These are phyloP conservation scores for Drosophila prolongata DNA, from an alignment of 2,888 invertebrate species.

Conservation along the genomic window DNA sequence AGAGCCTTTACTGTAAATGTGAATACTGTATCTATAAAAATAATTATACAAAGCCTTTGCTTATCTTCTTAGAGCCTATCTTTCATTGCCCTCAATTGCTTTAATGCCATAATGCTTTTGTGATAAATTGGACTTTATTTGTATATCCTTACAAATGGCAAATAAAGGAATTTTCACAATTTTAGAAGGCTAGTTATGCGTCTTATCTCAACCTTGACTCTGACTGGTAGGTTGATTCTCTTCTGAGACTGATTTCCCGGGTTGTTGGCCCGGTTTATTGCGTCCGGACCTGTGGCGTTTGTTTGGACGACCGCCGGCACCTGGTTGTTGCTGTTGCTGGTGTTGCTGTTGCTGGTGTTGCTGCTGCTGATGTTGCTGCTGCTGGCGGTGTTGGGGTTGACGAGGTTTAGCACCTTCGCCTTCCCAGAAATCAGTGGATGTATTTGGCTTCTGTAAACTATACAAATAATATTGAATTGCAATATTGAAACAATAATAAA, in stretches of 20 bases:
- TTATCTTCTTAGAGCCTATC: conserved; percentile 20
- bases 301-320: conserved; percentile 8
- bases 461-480: neutral
- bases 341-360: too few relatives aligned
- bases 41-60: conserved; percentile 1
- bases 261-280: conserved; percentile 36
- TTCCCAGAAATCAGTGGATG: conserved; percentile 78
- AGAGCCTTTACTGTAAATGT: conserved; percentile 3
- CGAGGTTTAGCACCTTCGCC: conserved; percentile 22
- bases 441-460: conserved; percentile 82
- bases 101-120: conserved; percentile 12
- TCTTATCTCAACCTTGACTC: conserved; percentile 9
- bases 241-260: conserved; percentile 11
- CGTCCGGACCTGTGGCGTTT: conserved; percentile 52
- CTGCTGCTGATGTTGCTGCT: conserved; percentile 38
- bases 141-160: conserved; percentile 29
- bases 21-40: neutral
- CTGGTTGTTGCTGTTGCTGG: conserved; percentile 24
- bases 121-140: conserved; percentile 31
- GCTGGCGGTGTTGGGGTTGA: conserved; percentile 34
- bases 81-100: conserved; percentile 22
- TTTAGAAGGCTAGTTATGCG: neutral
- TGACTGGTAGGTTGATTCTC: conserved; percentile 2
- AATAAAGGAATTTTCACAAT: neutral
- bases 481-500: neutral